Evolutionary conservation across 2,113 vertebrate species (phyloP).

Genomic region (Aviceda subcristata): DNA sequence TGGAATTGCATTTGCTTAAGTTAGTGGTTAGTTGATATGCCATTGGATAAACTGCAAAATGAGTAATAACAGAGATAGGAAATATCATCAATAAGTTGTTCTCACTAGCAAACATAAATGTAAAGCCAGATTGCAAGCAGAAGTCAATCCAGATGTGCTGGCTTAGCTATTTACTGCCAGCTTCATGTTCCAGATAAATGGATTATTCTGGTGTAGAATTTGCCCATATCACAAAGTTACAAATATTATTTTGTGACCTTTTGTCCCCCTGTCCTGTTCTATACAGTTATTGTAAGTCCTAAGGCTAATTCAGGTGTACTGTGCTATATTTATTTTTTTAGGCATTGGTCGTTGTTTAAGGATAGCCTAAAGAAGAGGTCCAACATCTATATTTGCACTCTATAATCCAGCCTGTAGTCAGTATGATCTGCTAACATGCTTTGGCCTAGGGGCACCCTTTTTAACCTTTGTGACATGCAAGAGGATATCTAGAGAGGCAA

Average conservation of each 20-base stretch:
- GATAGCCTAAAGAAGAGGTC: not conserved
- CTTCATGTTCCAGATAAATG: not conserved
- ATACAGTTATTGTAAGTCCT: not conserved
- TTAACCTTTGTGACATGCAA: not conserved
- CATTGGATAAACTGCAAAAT: not conserved
- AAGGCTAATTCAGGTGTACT: not conserved
- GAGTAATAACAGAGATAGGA: not conserved
- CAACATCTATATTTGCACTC: not conserved
- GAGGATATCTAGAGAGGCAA: not conserved
- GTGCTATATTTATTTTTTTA: not conserved
- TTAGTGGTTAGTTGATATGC: not conserved
- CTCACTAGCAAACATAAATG: not conserved
- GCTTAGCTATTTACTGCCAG: not conserved
- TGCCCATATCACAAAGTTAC: not conserved
- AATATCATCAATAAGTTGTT: not conserved
- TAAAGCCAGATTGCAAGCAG: not conserved
- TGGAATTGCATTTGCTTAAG: not conserved
- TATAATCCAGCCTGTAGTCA: not conserved
- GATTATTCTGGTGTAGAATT: not conserved
- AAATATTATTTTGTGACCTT: not conserved
- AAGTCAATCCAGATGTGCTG: not conserved
- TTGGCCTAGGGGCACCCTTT: not conserved
- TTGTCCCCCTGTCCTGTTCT: not conserved
- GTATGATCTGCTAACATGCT: not conserved
- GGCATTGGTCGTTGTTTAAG: not conserved